These are phyloP conservation scores for Aethina tumida DNA, from an alignment of 1,140 invertebrate species.

Conservation along the genomic window DNA sequence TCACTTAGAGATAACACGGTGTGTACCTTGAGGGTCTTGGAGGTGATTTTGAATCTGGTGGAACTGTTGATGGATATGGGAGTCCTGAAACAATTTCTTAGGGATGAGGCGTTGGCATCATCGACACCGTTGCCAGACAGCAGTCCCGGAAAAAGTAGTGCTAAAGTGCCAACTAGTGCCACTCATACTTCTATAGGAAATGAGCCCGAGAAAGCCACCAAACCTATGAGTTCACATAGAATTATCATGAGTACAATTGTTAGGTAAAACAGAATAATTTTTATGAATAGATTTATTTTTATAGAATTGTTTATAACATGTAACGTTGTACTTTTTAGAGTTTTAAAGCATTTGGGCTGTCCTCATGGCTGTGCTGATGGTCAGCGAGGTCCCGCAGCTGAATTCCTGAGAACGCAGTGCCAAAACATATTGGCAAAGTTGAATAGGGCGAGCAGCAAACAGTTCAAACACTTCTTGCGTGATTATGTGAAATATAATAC, in stretches of 20 bases:
- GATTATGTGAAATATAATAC: constrained; percentile 67
- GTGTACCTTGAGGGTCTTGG: constrained; percentile 77
- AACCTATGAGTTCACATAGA: constrained; percentile 27
- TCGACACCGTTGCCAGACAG: constrained; percentile 32
- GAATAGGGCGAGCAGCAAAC: constrained; percentile 52
- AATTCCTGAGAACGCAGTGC: constrained; percentile 80
- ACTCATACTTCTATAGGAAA: constrained; percentile 17
- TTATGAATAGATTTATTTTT: neutral
- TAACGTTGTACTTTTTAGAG: constrained; percentile 40
- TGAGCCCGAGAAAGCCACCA: constrained; percentile 31
- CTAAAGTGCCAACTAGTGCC: constrained; percentile 20
- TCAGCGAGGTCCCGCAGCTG: constrained; percentile 76
- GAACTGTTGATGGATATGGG: constrained; percentile 84
- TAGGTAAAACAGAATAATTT: constrained; percentile 29
- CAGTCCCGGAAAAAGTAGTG: constrained; percentile 20
- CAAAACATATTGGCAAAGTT: constrained; percentile 73
- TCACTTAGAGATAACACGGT: constrained; percentile 63
- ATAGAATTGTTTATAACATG: constrained; percentile 4
- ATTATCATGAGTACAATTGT: constrained; percentile 34
- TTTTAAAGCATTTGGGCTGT: constrained; percentile 87
- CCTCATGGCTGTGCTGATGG: constrained; percentile 79
- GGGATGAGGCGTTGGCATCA: constrained; percentile 36
- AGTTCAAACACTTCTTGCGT: constrained; percentile 70
- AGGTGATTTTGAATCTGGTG: constrained; percentile 80
- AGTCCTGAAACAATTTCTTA: constrained; percentile 52